Conservation (phyloP, 2,888 invertebrate species). For the Drosophila mercatorum region DNA sequence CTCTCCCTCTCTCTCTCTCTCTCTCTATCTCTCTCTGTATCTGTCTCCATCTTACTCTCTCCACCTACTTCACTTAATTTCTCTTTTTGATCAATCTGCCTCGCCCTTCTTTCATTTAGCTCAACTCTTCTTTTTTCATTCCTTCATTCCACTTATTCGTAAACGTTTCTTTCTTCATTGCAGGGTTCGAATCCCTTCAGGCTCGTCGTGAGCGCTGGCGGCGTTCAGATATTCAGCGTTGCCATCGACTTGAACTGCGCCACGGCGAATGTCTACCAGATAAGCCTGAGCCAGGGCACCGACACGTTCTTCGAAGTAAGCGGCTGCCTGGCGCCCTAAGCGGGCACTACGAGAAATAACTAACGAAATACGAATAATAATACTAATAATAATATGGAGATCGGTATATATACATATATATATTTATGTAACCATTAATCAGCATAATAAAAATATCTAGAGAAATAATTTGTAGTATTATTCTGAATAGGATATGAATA, state of each 20-base stretch:
- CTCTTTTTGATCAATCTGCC: too few relatives aligned
- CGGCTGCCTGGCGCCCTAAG: slow-evolving; percentile 12
- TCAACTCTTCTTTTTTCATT: neutral
- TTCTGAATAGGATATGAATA: too few relatives aligned
- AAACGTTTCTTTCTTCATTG: slow-evolving; percentile 3
- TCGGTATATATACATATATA: too few relatives aligned
- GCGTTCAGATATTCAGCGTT: neutral
- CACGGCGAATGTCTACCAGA: accelerated
- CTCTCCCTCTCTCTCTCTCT: neutral
- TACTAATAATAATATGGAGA: neutral
- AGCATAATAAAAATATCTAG: neutral
- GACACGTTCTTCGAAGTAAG: neutral
- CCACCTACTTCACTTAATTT: too few relatives aligned
- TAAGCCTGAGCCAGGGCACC: neutral
- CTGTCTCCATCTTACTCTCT: neutral
- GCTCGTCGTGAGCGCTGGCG: neutral
- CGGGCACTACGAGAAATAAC: slow-evolving; percentile 16
- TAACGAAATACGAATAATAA: slow-evolving; percentile 8
- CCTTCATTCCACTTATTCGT: neutral
- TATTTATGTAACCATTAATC: neutral
- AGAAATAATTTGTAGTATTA: too few relatives aligned
- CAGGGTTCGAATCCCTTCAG: neutral
- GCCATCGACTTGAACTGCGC: neutral
- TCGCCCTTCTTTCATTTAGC: too few relatives aligned
- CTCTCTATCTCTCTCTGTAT: too few relatives aligned